Evolutionary conservation across 2,113 vertebrate species (phyloP).

Genomic region (Ctenomys sociabilis): DNA sequence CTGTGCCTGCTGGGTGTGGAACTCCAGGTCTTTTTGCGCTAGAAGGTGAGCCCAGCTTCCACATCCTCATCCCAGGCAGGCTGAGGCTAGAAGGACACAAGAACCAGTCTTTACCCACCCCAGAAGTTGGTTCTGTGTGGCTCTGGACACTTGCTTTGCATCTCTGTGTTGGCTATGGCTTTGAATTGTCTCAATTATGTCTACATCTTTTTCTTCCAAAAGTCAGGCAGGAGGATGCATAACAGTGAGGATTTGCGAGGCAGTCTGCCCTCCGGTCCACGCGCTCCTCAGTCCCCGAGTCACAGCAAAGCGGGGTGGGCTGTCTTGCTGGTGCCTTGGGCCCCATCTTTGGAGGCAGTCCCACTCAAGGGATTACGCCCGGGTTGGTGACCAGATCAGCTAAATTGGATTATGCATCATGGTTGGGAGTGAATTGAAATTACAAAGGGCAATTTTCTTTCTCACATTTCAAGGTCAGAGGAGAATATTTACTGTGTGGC

Average conservation of each 20-base stretch:
- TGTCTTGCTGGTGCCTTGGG: too few species aligned
- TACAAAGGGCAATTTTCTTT: slow-evolving; percentile 84
- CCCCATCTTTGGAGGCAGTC: background rate
- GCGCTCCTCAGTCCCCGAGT: too few species aligned
- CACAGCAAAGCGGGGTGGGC: background rate
- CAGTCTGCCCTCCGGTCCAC: rapidly evolving
- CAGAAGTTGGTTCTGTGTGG: background rate
- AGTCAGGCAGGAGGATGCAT: background rate
- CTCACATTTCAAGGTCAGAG: slow-evolving; percentile 86
- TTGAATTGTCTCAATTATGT: rapidly evolving
- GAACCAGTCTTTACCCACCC: too few species aligned
- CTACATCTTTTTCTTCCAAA: background rate
- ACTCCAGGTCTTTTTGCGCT: background rate
- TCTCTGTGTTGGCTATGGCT: background rate
- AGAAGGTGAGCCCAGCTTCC: too few species aligned
- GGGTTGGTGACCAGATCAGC: slow-evolving; percentile 69
- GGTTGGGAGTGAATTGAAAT: slow-evolving; percentile 85
- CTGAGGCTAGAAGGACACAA: rapidly evolving
- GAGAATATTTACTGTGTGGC: slow-evolving; percentile 85
- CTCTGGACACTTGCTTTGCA: background rate
- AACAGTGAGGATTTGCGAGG: background rate
- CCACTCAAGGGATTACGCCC: slow-evolving; percentile 36
- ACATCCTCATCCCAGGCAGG: background rate
- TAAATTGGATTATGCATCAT: slow-evolving; percentile 83
- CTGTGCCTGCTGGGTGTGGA: too few species aligned